phyloP scores from a whole-genome alignment of 1,140 invertebrate species.

The Papilio polytes region DNA sequence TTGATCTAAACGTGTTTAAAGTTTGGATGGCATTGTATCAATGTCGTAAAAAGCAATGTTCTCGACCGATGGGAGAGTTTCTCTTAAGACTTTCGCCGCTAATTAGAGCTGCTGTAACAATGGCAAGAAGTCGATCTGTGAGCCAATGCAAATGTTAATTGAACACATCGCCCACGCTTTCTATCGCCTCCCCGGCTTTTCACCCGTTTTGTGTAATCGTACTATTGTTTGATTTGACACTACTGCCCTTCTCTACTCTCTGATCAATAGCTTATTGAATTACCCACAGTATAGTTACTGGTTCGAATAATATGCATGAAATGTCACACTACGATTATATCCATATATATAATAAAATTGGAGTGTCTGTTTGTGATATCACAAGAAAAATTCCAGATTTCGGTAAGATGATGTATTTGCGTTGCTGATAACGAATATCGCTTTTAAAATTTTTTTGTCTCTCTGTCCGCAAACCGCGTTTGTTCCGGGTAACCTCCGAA shows the following conservation, averaged over 20 bases:
- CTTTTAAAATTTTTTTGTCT: too few relatives aligned
- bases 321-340: too few relatives aligned
- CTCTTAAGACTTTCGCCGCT: constrained; percentile 74
- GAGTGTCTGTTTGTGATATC: too few relatives aligned
- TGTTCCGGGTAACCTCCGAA: too few relatives aligned
- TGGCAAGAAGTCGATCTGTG: constrained; percentile 74
- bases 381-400: too few relatives aligned
- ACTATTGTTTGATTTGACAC: constrained; percentile 8
- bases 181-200: constrained; percentile 61
- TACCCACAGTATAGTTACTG: too few relatives aligned
- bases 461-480: too few relatives aligned
- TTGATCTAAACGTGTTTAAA: neutral
- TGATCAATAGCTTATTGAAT: too few relatives aligned
- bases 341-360: too few relatives aligned
- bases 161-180: constrained; percentile 77
- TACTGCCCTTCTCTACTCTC: neutral
- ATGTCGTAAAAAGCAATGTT: constrained; percentile 48
- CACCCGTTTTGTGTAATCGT: constrained; percentile 53
- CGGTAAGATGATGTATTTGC: too few relatives aligned
- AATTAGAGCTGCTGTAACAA: constrained; percentile 77
- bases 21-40: neutral
- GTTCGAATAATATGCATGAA: neutral
- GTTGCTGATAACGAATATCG: too few relatives aligned
- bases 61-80: constrained; percentile 66
- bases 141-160: constrained; percentile 70